Evolutionary conservation across 2,797 vertebrate genomes (phyloP).

Genomic region (Dryobates pubescens): DNA sequence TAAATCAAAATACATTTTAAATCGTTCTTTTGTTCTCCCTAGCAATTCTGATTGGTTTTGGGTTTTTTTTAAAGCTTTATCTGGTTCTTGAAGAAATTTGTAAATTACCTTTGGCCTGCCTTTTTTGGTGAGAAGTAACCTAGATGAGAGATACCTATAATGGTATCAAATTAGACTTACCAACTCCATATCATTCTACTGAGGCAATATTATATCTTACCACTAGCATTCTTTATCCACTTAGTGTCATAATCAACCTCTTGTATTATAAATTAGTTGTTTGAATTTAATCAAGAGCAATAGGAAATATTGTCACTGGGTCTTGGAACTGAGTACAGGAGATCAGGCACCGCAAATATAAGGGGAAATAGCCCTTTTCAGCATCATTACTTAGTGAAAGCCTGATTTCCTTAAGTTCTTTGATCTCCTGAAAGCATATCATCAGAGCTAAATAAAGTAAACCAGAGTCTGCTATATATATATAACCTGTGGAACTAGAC

Average conservation of each 20-base stretch:
- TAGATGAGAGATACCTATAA: background rate
- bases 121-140: background rate
- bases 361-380: background rate
- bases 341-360: background rate
- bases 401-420: background rate
- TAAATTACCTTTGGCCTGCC: background rate
- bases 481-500: background rate
- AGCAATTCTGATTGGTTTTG: background rate
- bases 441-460: background rate
- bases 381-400: background rate
- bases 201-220: background rate
- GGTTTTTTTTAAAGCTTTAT: background rate
- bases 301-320: background rate
- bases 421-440: background rate
- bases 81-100: background rate
- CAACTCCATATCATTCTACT: background rate
- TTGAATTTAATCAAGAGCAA: background rate
- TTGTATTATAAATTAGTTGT: background rate
- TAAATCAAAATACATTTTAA: background rate
- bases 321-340: background rate
- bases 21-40: fast-evolving
- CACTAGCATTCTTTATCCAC: background rate
- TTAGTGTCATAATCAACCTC: background rate
- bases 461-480: background rate
- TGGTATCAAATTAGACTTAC: background rate